Evolutionary conservation across 1,140 invertebrate genomes (phyloP), one percentile per base, ranked within the genome.

Genomic region (Drosophila parabipectinata): DNA sequence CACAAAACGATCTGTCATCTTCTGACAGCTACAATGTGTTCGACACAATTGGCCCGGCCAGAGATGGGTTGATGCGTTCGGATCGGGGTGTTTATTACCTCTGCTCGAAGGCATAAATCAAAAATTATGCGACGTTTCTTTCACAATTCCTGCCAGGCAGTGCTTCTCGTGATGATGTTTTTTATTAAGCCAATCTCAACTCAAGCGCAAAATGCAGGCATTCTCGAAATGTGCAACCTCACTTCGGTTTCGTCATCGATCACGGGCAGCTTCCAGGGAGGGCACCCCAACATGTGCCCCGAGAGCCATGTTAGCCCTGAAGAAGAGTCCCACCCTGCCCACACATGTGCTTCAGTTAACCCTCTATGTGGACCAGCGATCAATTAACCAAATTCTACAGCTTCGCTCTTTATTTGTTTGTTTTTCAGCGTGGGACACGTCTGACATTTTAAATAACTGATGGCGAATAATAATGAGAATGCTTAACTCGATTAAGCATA

Each of bases 281-380:
- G 32, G 41, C 32, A 32, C 32, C 32, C 14, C 39, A 41, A 5
- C 39, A 28, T 28, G 26, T 28, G 26, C 26, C 26, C 26, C 26
- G 26, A 28, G 4, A 28, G 26, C 1, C 1, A 5, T 5, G 26
- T 7, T 7, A 28, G 26, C 26, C n/a, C n/a, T 41, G 32, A 32
- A 32, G 32, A 32, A 32, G 34, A 28, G 26, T 28, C 26, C 5
- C 26, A 37, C 34, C 12, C 77, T 56, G 28, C 61, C 47, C 63
- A 47, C 37, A 64, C 82, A 85, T 85, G 79, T 85, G 82, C 61
- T 78, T 76, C 59, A 82, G 61, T 78, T 85, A 85, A 85, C 82
- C 81, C 48, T 47, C 73, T 45, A 14, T 37, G 10, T 21, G 61
- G 60, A 37, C 55, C 78, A 79, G 68, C 82, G 83, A 87, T 85